Evolutionary conservation across 2,888 invertebrate genomes (phyloP).

Genomic region (Rhimphoctona megacephalus): DNA sequence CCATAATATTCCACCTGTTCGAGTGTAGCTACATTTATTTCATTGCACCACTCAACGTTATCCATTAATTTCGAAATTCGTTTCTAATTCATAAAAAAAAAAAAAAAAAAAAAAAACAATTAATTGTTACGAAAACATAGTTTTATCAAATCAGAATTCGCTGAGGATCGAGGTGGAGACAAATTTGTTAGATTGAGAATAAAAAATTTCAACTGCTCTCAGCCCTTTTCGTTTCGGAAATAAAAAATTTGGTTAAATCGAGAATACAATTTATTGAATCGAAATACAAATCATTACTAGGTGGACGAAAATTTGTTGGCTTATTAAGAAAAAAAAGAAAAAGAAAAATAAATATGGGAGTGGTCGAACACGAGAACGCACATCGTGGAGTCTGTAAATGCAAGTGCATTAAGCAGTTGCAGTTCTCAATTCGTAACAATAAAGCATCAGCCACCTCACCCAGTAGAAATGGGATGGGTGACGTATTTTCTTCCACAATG

Average conservation of each 20-base stretch:
- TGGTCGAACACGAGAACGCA: not conserved
- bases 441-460: not conserved
- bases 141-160: not conserved
- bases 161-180: too few relatives aligned
- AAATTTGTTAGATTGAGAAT: too few relatives aligned
- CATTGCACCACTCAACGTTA: not conserved
- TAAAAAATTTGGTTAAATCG: not conserved
- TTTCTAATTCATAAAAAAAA: not conserved
- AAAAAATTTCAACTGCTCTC: too few relatives aligned
- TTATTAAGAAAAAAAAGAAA: not conserved
- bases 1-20: not conserved
- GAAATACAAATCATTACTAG: not conserved
- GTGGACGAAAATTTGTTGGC: constrained; percentile 17
- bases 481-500: constrained; percentile 21
- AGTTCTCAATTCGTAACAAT: constrained; percentile 2
- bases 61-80: not conserved
- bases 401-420: constrained; percentile 26
- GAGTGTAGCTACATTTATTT: not conserved
- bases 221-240: not conserved
- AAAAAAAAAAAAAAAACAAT: not conserved
- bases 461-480: not conserved
- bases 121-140: not conserved
- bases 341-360: not conserved
- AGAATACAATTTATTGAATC: not conserved
- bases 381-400: not conserved